Base-by-base conservation (phyloP, 2,797 vertebrate genomes). In the Helostoma temminkii region DNA sequence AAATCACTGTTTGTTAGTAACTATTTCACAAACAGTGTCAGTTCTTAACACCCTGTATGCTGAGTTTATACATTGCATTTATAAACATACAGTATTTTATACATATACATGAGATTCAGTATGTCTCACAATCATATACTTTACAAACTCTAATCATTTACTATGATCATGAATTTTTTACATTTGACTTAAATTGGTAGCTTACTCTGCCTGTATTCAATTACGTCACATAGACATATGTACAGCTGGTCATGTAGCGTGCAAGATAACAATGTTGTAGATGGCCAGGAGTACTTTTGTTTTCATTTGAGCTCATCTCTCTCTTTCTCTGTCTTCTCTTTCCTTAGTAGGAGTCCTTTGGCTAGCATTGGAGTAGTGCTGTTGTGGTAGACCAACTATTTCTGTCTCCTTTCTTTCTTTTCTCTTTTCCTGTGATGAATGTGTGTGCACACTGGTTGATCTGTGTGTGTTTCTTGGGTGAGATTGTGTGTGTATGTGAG, bases 301-400 rank as follows among this genome's bases (percentile, higher is more conserved):
- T 83, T 84, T 64, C 72, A 50, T 78, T 74, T 83, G 70, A 76
- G 69, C 74, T 89, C 83, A 79, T 83, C 80, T 85, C 65, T 88
- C 81, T 89, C 79, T 88, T 62, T 90, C 78, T 90, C 86, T 89
- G 88, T 90, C 84, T 78, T 73, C 75, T 90, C 76, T 92, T 82
- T 91, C 76, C 80, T 73, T 84, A 91, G 84, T 93, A 92, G 85
- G 84, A 74, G 68, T 72, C 83, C 84, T 89, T 85, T 81, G 83
- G 84, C 85, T 92, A 86, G 80, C 89, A 86, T 85, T 89, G 88
- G 82, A 88, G 69, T 93, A 88, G 88, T 91, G 90, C 89, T 91
- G 75, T 91, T 85, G 89, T 91, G 90, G 89, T 92, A 92, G 91
- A 94, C 74, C 91, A 92, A 91, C 88, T 89, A 86, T 93, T 76